Evolutionary conservation across 2,888 invertebrate genomes (phyloP), one percentile per base, ranked within the genome.

Genomic region (Eilema sororculum): DNA sequence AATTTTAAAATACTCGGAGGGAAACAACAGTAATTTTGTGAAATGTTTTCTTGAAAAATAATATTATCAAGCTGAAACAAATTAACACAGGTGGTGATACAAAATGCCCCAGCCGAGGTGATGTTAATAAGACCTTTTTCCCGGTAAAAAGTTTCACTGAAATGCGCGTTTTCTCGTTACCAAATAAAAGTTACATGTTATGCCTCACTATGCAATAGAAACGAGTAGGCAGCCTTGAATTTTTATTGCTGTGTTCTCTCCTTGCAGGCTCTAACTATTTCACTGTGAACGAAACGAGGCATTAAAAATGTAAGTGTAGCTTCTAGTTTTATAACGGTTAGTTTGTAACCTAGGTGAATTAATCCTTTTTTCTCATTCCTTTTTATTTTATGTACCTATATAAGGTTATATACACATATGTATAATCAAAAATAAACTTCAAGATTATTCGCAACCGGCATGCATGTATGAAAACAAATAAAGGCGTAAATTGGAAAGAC

Each of bases 211-310:
- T 20, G 52, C 52, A 52, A 52, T 52, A 52, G 52, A 52, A 52
- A 52, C 52, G n/a, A 52, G 52, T n/a, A 9, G n/a, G 52, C 9
- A 9, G 52, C 52, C 52, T 52, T 52, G 52, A 52, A 46, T 52
- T 52, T 52, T 52, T 52, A 52, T 52, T 52, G 52, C 52, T 52
- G 3, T 52, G 52, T 52, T 52, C n/a, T n/a, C n/a, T n/a, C 20
- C 52, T 52, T 20, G 52, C 52, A 52, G n/a, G 52, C 52, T 52
- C 52, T 52, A n/a, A 6, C 52, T 52, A 46, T 52, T 52, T 52
- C 20, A 52, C 52, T 52, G 52, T 52, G 52, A 52, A 52, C 52
- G 52, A 52, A 52, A 52, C 52, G 52, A 52, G 52, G 52, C 52
- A 52, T 52, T 52, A 52, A 52, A 20, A 52, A 52, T 52, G 20